phyloP scores from a whole-genome alignment of 2,113 vertebrate species.

The Gobio gobio region DNA sequence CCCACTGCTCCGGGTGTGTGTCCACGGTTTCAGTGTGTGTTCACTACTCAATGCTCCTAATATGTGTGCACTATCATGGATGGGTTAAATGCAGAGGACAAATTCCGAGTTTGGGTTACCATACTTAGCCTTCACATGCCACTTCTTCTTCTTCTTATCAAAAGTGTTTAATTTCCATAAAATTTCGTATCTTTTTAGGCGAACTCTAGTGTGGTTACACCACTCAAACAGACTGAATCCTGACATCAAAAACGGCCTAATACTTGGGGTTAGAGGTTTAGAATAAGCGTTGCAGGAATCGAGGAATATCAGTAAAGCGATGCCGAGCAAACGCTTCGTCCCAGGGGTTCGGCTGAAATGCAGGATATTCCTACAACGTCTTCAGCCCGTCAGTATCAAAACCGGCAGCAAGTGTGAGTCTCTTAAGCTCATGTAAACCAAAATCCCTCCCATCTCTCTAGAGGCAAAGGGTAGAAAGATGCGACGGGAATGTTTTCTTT shows the following conservation, averaged over 20 bases:
- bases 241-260: background rate
- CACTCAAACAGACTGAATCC: background rate
- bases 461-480: constrained; percentile 24
- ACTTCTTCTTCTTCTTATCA: background rate
- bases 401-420: constrained; percentile 19
- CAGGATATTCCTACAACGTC: background rate
- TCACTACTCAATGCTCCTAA: too few relatives aligned
- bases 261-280: background rate
- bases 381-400: constrained; percentile 26
- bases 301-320: background rate
- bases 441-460: constrained; percentile 17
- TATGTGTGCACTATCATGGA: too few relatives aligned
- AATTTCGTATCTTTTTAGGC: background rate
- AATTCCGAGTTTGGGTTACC: too few relatives aligned
- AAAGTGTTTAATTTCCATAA: background rate
- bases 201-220: background rate
- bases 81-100: too few relatives aligned
- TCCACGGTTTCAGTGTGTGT: too few relatives aligned
- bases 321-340: background rate
- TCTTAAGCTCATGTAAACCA: constrained; percentile 28
- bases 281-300: background rate
- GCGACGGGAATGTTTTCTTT: constrained; percentile 24
- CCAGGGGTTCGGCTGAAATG: constrained; percentile 12
- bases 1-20: too few relatives aligned
- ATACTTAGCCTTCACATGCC: too few relatives aligned